These are phyloP conservation scores for Plutomurus gul DNA, from an alignment of 1,140 invertebrate species.

Conservation along the genomic window DNA sequence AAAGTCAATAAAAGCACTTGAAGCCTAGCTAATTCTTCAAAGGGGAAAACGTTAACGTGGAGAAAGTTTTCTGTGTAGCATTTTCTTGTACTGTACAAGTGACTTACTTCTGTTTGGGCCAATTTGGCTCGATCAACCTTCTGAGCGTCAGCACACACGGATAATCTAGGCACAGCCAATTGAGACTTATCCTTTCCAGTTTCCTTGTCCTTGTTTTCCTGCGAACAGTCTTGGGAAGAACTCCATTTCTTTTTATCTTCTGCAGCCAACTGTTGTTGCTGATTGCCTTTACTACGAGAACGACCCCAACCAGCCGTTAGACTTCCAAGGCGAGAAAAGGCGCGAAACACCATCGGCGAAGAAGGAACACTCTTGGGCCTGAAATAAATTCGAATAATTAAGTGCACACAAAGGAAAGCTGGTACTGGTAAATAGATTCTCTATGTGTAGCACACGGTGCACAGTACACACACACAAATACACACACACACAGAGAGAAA, in stretches of 20 bases:
- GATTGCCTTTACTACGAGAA: conserved; percentile 73
- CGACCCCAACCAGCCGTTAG: conserved; percentile 88
- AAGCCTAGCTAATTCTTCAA: background rate
- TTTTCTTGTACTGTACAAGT: background rate
- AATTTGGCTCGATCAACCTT: conserved; percentile 89
- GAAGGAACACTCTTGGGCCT: conserved; percentile 90
- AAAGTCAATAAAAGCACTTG: too few relatives aligned
- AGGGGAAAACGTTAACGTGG: background rate
- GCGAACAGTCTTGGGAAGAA: conserved; percentile 88
- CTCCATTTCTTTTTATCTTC: conserved; percentile 92
- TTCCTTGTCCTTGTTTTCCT: conserved; percentile 66
- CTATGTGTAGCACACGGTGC: too few relatives aligned
- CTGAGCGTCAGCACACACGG: conserved; percentile 86
- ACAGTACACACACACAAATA: too few relatives aligned
- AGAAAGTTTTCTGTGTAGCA: background rate
- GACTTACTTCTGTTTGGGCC: conserved; percentile 82
- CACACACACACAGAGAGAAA: too few relatives aligned
- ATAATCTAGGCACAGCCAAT: conserved; percentile 79
- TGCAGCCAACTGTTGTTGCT: conserved; percentile 64
- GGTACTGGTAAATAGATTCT: too few relatives aligned
- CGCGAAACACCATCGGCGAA: conserved; percentile 91
- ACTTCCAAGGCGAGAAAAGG: conserved; percentile 83
- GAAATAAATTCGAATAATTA: conserved; percentile 28
- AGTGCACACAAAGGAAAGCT: too few relatives aligned
- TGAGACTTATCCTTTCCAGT: conserved; percentile 62